Evolutionary conservation across 1,140 invertebrate genomes (phyloP).

Genomic region (Drosophila novamexicana): DNA sequence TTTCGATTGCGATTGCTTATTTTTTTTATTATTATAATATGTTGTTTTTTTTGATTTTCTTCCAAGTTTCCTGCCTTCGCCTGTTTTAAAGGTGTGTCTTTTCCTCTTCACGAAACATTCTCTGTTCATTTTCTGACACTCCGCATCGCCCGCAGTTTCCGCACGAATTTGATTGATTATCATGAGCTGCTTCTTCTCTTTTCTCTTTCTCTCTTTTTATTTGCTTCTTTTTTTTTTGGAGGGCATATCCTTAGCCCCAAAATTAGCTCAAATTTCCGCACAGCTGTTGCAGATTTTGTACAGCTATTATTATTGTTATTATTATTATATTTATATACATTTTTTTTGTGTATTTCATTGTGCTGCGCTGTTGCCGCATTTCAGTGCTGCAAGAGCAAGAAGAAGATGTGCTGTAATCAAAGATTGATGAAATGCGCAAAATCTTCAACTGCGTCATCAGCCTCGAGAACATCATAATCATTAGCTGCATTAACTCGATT

Average conservation of each 20-base stretch:
- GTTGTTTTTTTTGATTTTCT: no score
- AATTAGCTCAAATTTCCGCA: constrained; percentile 48
- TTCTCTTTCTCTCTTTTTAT: no score
- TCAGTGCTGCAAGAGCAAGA: background rate
- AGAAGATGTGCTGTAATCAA: constrained; percentile 14
- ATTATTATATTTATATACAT: constrained; percentile 1
- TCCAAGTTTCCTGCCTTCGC: no score
- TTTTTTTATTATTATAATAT: no score
- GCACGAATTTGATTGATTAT: constrained; percentile 36
- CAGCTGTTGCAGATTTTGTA: constrained; percentile 30
- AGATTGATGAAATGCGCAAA: constrained; percentile 24
- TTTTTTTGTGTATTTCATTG: background rate
- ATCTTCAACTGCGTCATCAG: background rate
- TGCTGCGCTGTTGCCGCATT: constrained; percentile 4
- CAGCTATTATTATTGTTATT: constrained; percentile 6
- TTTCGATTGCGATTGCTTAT: no score
- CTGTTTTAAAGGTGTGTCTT: no score
- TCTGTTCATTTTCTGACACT: background rate
- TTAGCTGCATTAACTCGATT: constrained; percentile 24
- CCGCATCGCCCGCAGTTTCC: background rate
- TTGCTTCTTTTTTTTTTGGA: background rate
- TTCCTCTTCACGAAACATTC: no score
- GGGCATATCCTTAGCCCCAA: background rate
- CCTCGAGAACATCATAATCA: constrained; percentile 7
- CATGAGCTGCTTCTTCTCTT: background rate